Base-by-base conservation (phyloP, 2,797 vertebrate species). In the Enteromius paludinosus region DNA sequence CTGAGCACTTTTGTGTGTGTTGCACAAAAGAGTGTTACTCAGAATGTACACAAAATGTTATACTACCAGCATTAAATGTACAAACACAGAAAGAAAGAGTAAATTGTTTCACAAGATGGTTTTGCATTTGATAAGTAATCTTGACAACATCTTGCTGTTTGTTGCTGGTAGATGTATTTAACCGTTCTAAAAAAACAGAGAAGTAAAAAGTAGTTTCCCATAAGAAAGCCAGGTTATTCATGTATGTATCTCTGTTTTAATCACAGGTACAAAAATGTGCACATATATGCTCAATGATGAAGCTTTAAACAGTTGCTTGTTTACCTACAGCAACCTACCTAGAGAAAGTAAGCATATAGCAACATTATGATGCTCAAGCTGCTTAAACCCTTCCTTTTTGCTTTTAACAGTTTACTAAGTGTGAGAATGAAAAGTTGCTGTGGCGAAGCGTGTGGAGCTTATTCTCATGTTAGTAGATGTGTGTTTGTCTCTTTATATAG, bases 1-100 rank as follows among this genome's bases (percentile, higher is more conserved):
- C n/a, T 18, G 15, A 30, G 28, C 7, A 45, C 56, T 59, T 79
- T 45, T 79, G 56, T 38, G 70, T 52, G 52, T 74, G 66, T n/a
- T 49, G 45, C 23, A 45, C 54, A 25, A 45, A 38, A 82, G 52
- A 52, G 64, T 49, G 11, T 45, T 15, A 4, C 12, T 14, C 43
- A 45, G 43, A 45, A 45, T 45, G 43, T 15, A 45, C 14, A 45
- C 43, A 45, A 45, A 4, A 45, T 15, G 56, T 61, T 76, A 28
- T 41, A 23, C 64, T 14, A 72, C 52, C 74, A 74, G 4, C 9
- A 0, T n/a, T 18, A 59, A 41, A 41, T 0, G 0, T 25, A 35
- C 4, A 2, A 10, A 8, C 28, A 18, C 4, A 64, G 20, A 20
- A 62, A n/a, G 45, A 47, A 49, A 23, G 43, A 30, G 0, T 52